phyloP scores from a whole-genome alignment of 2,113 vertebrate genomes.

The Gadus macrocephalus region DNA sequence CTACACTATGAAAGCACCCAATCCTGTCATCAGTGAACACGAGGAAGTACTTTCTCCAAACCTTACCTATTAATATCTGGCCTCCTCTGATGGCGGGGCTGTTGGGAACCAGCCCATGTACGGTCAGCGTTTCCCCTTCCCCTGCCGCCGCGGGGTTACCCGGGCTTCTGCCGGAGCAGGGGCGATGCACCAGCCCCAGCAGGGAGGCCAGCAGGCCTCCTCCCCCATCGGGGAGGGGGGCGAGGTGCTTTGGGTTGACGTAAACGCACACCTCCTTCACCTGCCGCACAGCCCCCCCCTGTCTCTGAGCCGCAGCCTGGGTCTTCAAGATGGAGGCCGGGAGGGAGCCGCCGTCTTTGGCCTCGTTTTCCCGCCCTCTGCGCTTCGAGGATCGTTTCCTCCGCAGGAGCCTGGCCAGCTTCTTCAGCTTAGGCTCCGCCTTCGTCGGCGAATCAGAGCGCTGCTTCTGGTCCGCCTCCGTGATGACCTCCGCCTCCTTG shows the following conservation, averaged over 20 bases:
- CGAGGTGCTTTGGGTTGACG: slow-evolving; percentile 86
- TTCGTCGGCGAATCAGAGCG: slow-evolving; percentile 50
- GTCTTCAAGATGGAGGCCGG: slow-evolving; percentile 87
- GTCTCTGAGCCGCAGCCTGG: slow-evolving; percentile 65
- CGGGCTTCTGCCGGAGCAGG: slow-evolving; percentile 72
- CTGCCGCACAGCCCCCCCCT: slow-evolving; percentile 66
- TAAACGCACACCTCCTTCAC: slow-evolving; percentile 85
- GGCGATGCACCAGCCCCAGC: slow-evolving; percentile 85
- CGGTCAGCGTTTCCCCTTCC: slow-evolving; percentile 77
- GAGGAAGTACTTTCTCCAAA: not conserved
- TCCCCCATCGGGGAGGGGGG: slow-evolving; percentile 60
- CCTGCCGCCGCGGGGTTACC: slow-evolving; percentile 32
- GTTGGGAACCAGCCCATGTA: slow-evolving; percentile 86
- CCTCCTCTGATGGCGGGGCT: slow-evolving; percentile 85
- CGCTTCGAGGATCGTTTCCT: slow-evolving; percentile 71
- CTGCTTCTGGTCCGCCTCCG: slow-evolving; percentile 69
- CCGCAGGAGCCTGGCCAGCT: slow-evolving; percentile 80
- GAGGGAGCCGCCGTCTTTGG: slow-evolving; percentile 29
- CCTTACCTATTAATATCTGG: slow-evolving; percentile 89
- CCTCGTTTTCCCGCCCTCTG: slow-evolving; percentile 48
- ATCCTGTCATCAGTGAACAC: too few relatives aligned
- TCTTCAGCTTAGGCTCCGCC: slow-evolving; percentile 76
- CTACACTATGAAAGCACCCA: too few relatives aligned
- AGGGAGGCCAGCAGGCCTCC: slow-evolving; percentile 82
- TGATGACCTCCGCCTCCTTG: slow-evolving; percentile 85